phyloP scores from a whole-genome alignment of 2,888 invertebrate genomes.

The Microplitis deprimator region DNA sequence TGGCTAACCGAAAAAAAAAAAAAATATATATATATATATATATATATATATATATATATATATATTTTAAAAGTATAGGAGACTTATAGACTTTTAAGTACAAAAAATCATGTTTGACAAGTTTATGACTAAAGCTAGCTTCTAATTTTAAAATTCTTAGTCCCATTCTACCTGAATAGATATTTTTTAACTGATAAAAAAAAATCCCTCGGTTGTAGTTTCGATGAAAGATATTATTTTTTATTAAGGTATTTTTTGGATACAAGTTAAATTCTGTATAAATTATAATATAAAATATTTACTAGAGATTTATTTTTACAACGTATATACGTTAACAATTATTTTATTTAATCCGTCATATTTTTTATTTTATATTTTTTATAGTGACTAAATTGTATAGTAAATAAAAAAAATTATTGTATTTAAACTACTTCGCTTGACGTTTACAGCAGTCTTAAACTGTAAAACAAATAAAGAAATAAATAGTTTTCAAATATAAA shows the following conservation, averaged over 20 bases:
- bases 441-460: no score
- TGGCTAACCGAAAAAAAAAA: background rate
- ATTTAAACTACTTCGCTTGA: no score
- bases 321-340: no score
- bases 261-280: background rate
- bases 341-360: no score
- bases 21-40: background rate
- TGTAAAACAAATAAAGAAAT: no score
- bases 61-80: background rate
- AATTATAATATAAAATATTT: background rate
- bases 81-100: background rate
- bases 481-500: no score
- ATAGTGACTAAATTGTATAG: no score
- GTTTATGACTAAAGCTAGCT: background rate
- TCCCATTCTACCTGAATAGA: background rate
- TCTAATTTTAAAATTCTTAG: background rate
- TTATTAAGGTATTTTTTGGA: background rate
- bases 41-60: background rate
- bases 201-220: background rate
- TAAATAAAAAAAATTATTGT: no score
- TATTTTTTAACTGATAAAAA: background rate
- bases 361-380: no score
- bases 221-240: background rate
- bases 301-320: background rate
- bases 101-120: background rate